Evolutionary conservation across 2,888 invertebrate species (phyloP).

Genomic region (Apotomis capreana): DNA sequence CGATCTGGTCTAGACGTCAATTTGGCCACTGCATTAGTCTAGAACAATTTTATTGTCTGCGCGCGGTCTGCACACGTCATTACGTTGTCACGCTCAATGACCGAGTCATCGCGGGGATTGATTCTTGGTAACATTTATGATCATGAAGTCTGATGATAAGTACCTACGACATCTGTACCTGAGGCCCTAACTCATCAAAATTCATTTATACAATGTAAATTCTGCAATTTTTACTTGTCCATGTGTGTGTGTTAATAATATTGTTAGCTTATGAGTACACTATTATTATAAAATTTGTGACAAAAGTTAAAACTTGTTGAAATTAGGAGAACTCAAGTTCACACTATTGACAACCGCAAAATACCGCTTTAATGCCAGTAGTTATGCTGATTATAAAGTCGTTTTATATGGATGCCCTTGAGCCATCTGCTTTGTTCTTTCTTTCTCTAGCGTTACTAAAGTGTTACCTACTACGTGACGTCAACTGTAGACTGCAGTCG

Average conservation of each 20-base stretch:
- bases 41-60: conserved; percentile 27
- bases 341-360: too few species aligned
- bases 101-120: conserved; percentile 1
- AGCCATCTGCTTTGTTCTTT: conserved; percentile 13
- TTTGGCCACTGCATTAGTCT: conserved; percentile 15
- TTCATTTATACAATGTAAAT: too few species aligned
- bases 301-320: too few species aligned
- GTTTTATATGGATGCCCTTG: conserved; percentile 11
- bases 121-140: conserved; percentile 15
- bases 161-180: too few species aligned
- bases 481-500: neutral
- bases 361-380: too few species aligned
- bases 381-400: neutral
- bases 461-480: neutral
- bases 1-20: conserved; percentile 26
- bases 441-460: conserved; percentile 13
- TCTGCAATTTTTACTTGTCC: too few species aligned
- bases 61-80: conserved; percentile 5
- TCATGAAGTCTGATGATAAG: neutral
- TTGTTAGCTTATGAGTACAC: too few species aligned
- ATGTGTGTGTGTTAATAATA: too few species aligned
- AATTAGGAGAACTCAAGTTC: too few species aligned
- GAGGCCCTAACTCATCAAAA: too few species aligned
- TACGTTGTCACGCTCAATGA: conserved; percentile 11
- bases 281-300: too few species aligned